A percentile compares a stretch with the other conserved stretches of the same genome.
phyloP scores from a whole-genome alignment of 2,797 vertebrate species.

The Myotis vivesi region DNA sequence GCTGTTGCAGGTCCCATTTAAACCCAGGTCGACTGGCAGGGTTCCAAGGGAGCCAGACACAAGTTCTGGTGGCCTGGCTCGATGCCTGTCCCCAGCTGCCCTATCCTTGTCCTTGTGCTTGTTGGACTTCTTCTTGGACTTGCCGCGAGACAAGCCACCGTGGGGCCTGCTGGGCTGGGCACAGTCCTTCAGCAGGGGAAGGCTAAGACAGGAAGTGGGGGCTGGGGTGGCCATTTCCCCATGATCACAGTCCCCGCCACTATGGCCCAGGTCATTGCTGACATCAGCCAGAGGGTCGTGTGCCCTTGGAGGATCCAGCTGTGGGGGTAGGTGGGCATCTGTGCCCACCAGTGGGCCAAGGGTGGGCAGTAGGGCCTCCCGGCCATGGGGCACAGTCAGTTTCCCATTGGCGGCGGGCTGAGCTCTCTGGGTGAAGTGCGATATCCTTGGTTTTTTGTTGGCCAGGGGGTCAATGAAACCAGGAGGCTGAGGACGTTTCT shows the following conservation, averaged over 20 bases:
- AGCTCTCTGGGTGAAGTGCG: conserved; percentile 90
- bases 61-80: conserved; percentile 80
- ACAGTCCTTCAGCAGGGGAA: conserved; percentile 81
- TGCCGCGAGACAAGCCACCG: conserved; percentile 82
- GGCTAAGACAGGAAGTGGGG: conserved; percentile 85
- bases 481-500: conserved; percentile 91
- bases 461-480: conserved; percentile 94
- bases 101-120: conserved; percentile 95
- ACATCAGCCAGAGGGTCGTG: conserved; percentile 93
- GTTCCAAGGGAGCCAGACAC: conserved; percentile 83
- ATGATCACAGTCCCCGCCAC: conserved; percentile 90
- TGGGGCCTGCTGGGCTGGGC: conserved; percentile 76
- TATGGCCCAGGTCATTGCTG: conserved; percentile 93
- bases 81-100: conserved; percentile 70
- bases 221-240: conserved; percentile 87
- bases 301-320: conserved; percentile 88
- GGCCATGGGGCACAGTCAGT: conserved; percentile 86
- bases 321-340: conserved; percentile 82
- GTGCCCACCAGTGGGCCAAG: conserved; percentile 31
- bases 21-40: conserved; percentile 89
- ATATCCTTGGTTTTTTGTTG: conserved; percentile 96
- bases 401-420: conserved; percentile 91
- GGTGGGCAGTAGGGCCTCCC: conserved; percentile 80
- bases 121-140: conserved; percentile 95
- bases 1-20: no score